Conservation (phyloP, 2,113 vertebrate genomes). For the Rhadina sibilatrix region DNA sequence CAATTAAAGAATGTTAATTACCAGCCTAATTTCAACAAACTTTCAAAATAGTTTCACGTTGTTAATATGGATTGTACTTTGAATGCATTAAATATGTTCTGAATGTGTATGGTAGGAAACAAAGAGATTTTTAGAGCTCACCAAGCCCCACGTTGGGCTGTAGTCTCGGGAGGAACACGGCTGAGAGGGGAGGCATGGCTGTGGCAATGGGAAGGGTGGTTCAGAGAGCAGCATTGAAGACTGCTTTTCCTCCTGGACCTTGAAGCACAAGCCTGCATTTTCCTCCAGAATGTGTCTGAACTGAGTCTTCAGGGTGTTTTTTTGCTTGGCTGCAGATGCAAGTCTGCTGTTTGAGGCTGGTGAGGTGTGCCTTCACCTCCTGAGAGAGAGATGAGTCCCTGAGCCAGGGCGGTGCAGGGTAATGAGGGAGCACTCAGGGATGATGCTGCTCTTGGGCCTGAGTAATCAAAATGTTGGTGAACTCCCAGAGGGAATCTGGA, state of each 20-base stretch:
- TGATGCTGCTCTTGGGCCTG: neutral
- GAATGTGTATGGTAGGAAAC: neutral
- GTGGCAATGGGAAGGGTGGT: rapidly evolving
- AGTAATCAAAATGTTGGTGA: neutral
- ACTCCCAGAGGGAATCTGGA: neutral
- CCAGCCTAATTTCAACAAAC: neutral
- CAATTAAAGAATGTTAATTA: neutral
- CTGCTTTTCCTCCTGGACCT: neutral
- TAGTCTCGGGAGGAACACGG: rapidly evolving
- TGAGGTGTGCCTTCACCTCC: neutral
- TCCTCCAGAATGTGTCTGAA: neutral
- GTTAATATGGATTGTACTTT: neutral
- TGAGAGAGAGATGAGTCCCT: rapidly evolving
- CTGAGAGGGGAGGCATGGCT: neutral
- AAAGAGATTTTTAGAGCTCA: neutral
- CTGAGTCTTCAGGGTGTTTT: neutral
- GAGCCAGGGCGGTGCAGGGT: rapidly evolving
- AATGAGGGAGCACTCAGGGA: rapidly evolving
- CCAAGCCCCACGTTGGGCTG: neutral
- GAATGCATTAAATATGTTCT: neutral
- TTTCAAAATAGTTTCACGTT: neutral
- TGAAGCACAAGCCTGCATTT: neutral
- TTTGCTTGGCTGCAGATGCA: neutral
- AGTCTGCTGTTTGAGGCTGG: neutral
- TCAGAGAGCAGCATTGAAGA: neutral